Base-by-base conservation (phyloP, 2,797 vertebrate genomes). In the Sardinella longiceps region DNA sequence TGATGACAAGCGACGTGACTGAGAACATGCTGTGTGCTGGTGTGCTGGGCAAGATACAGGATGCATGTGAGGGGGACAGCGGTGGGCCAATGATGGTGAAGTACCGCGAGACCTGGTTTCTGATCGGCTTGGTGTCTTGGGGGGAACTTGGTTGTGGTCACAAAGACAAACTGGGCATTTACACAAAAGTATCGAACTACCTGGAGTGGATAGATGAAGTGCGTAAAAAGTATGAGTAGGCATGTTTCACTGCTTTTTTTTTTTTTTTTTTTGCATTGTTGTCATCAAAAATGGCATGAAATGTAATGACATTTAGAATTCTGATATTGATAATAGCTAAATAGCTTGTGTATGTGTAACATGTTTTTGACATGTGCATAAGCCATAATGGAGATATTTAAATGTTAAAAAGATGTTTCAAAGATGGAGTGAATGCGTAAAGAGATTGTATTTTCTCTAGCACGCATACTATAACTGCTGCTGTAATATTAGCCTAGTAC, bases 91-190 rank as follows among this genome's bases (percentile, higher is more conserved):
- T 98, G 91, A 92, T 97, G 84, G 97, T 96, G 0, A 94, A 95
- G 88, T 96, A 97, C 7, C 94, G 93, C 39, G 90, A 94, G 51
- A 96, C 95, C 20, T 98, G 94, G 96, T 99, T 98, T 89, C 94
- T 99, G 83, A 88, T 97, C 0, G 98, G 98, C 12, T 95, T 99
- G 85, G 98, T 98, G 89, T 99, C 98, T 81, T 99, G 98, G 98
- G 98, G 98, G 0, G 98, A 99, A 85, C n/a, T n/a, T n/a, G 95
- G 97, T 15, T 99, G 98, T 5, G 98, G 97, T 33, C 66, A 85
- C 11, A 90, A 87, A 0, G 96, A 96, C 70, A 99, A 97, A 90
- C 95, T 98, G 5, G 98, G 98, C 82, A 89, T 99, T 89, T 99
- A 99, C 93, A 99, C 98, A 87, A 97, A 96, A 87, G 96, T 99